Evolutionary conservation across 1,140 invertebrate genomes (phyloP), one percentile per base, ranked within the genome.

Genomic region (Arctopsyche grandis): DNA sequence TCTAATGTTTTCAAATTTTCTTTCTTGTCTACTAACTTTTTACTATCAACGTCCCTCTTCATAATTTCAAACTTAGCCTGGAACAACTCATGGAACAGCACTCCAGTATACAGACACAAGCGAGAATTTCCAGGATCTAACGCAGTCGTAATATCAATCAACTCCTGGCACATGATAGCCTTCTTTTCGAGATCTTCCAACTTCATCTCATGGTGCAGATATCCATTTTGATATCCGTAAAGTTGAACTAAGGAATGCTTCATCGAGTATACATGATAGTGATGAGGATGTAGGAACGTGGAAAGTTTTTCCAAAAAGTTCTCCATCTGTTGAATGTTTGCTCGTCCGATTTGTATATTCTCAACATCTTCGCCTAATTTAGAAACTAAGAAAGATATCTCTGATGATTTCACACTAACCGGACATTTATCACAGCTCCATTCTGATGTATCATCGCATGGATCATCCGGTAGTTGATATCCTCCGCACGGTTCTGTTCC

Each of bases 211-310:
- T 84, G 81, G n/a, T 89, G 84, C 73, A 89, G 86, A 81, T 91
- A 91, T 24, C 90, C 91, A 21, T 87, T 85, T 80, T 93, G 91
- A 79, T 92, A 89, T 12, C 93, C 93, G 84, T 93, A 93, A 4
- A 96, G 84, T 83, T 96, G 94, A 19, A 96, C 89, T 44, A 96
- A 85, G 0, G 94, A 94, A 85, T 96, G 95, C 83, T 93, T 93
- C 12, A 95, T 89, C 3, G 92, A 91, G 82, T 94, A 94, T 79
- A 94, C 90, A 83, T 94, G 93, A 85, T 95, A 96, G 86, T 96
- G 94, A 84, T 94, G 92, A 0, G 92, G 91, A 87, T 96, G 94
- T 52, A 96, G 86, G 82, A 94, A 90, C 22, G 90, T 91, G 22
- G 90, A 87, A 19, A 93, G 84, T 60, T 92, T 92, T 14, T 88